These are phyloP conservation scores for pig (Sus scrofa) DNA, from an alignment of 2,113 vertebrate species.

Conservation along the genomic window T2T-Sscrofa CM000827.6:81960501-81961000, in stretches of 20 bases:
- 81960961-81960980: neutral
- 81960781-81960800: neutral
- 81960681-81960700: constrained; percentile 71
- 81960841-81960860: neutral
- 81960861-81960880: neutral
- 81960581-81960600: constrained; percentile 63
- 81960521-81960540: constrained; percentile 37
- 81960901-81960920: neutral
- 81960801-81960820: neutral
- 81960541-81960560: constrained; percentile 51
- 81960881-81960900: neutral
- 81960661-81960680: neutral
- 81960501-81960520: constrained; percentile 65
- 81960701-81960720: neutral
- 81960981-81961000: neutral
- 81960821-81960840: neutral
- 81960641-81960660: constrained; percentile 57
- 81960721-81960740: neutral
- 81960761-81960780: neutral
- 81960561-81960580: constrained; percentile 72
- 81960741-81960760: constrained; percentile 29
- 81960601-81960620: constrained; percentile 10
- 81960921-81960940: neutral
- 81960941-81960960: neutral
- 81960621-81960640: constrained; percentile 46